Percentiles rank a stretch among this genome's conserved stretches.
These are phyloP conservation scores for Penaeus indicus DNA, from an alignment of 1,140 invertebrate genomes.

Conservation along the genomic window DNA sequence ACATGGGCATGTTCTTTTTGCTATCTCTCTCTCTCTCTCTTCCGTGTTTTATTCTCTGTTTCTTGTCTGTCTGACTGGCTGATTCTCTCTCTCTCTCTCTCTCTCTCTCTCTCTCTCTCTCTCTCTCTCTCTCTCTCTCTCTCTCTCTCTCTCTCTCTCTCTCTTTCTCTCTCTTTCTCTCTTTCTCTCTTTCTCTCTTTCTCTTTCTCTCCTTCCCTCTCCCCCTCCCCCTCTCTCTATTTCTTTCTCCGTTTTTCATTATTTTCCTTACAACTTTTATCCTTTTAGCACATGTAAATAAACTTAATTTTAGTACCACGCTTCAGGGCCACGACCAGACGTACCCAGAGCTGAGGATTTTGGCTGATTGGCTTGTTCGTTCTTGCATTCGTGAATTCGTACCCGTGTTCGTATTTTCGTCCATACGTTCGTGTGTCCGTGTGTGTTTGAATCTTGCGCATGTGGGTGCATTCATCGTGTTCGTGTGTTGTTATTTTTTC, in stretches of 20 bases:
- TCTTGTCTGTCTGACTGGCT: background rate
- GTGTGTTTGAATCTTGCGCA: too few species aligned
- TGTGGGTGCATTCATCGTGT: too few species aligned
- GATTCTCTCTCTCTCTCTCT: conserved; percentile 18
- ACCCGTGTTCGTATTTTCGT: too few species aligned
- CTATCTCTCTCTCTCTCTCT: background rate
- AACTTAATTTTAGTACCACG: too few species aligned
- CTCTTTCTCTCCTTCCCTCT: background rate
- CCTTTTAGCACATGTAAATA: background rate
- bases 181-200: background rate
- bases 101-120: conserved; percentile 9
- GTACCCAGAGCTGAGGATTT: too few species aligned
- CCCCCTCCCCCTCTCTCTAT: background rate
- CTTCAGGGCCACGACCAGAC: too few species aligned
- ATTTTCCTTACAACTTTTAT: background rate
- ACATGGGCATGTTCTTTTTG: background rate
- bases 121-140: background rate
- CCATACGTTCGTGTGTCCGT: too few species aligned
- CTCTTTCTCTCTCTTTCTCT: background rate
- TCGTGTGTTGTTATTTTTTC: too few species aligned
- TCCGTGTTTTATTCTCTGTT: background rate
- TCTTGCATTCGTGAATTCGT: too few species aligned
- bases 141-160: background rate
- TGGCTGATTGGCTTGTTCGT: too few species aligned
- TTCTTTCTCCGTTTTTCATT: background rate